Percentiles rank a stretch among this genome's conserved stretches.
Evolutionary conservation across 2,888 invertebrate species (phyloP).

Genomic region (Camponotus fellah): DNA sequence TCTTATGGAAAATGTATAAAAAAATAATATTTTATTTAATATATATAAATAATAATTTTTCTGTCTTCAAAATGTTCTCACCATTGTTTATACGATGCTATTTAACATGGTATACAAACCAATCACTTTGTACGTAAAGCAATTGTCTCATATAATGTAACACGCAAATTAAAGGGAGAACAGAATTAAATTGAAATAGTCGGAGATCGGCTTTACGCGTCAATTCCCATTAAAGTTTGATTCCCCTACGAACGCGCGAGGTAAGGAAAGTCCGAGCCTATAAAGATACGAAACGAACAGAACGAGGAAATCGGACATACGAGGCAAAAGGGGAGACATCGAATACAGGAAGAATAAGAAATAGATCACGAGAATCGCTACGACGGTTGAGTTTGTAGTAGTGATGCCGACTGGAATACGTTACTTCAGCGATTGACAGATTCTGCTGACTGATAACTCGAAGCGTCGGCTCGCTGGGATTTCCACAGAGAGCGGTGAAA

Average conservation of each 20-base stretch:
- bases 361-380: constrained; percentile 49
- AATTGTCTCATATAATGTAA: constrained; percentile 18
- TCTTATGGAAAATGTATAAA: neutral
- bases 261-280: constrained; percentile 10
- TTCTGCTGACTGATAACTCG: constrained; percentile 76
- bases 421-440: constrained; percentile 71
- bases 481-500: constrained; percentile 57
- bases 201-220: constrained; percentile 39
- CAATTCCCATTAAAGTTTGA: constrained; percentile 47
- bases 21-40: neutral
- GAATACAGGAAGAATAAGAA: constrained; percentile 56
- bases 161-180: constrained; percentile 23
- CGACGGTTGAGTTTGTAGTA: constrained; percentile 15
- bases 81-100: neutral
- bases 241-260: constrained; percentile 26
- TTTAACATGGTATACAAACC: neutral
- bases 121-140: constrained; percentile 15
- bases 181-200: constrained; percentile 48
- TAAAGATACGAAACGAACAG: constrained; percentile 30
- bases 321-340: constrained; percentile 22
- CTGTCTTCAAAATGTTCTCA: neutral
- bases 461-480: constrained; percentile 65
- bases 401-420: constrained; percentile 66
- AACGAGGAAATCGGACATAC: constrained; percentile 5
- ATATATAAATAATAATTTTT: neutral